Conservation (phyloP, 1,140 invertebrate species). For the Doryteuthis pealeii region DNA sequence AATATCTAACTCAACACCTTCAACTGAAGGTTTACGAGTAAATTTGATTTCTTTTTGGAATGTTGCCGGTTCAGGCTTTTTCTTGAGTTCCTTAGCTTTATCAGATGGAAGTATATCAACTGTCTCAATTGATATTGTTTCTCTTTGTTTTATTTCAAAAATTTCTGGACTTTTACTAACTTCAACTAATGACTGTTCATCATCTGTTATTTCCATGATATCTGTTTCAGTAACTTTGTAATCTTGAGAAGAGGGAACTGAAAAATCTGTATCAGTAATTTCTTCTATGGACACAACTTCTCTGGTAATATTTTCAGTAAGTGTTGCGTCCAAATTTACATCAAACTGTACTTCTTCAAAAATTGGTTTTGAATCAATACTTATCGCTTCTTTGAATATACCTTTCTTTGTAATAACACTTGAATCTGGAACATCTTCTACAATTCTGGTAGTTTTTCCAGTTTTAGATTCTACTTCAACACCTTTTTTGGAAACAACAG, state of each 20-base stretch:
- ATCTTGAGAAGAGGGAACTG: too few relatives aligned
- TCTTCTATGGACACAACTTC: too few relatives aligned
- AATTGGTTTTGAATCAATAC: background rate
- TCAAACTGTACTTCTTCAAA: constrained; percentile 7
- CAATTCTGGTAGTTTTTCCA: too few relatives aligned
- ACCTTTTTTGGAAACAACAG: background rate
- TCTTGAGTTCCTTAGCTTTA: background rate
- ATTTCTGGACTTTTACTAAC: constrained; percentile 20
- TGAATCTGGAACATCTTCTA: too few relatives aligned
- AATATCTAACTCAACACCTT: constrained; percentile 11
- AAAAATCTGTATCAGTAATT: too few relatives aligned
- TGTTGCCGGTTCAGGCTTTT: constrained; percentile 9
- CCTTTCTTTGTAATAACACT: too few relatives aligned
- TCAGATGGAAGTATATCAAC: constrained; percentile 13
- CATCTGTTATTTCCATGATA: background rate
- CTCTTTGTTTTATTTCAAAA: constrained; percentile 22
- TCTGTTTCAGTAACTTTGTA: too few relatives aligned
- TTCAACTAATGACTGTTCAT: constrained; percentile 4
- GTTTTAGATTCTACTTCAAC: background rate
- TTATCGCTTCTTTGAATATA: constrained; percentile 9
- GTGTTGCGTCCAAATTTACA: too few relatives aligned
- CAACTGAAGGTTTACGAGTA: background rate
- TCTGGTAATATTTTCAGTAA: too few relatives aligned
- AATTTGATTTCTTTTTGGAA: constrained; percentile 18
- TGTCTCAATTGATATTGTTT: constrained; percentile 23